Conservation (phyloP, 2,113 vertebrate species). For the Microtus ochrogaster region DNA sequence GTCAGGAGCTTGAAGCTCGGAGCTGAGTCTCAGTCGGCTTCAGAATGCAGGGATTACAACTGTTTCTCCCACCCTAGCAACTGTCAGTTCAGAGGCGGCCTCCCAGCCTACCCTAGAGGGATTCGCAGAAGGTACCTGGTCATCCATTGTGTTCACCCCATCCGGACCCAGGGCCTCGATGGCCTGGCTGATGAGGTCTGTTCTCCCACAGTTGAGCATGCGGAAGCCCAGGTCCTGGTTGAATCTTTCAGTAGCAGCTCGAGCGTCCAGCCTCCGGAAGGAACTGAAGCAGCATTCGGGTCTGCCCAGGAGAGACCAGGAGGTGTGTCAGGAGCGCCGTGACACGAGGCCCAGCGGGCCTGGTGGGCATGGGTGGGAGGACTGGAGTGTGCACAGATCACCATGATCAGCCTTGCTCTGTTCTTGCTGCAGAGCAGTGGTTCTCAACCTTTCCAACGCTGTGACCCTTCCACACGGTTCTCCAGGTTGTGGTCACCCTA, state of each 20-base stretch:
- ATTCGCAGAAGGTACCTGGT: conserved; percentile 89
- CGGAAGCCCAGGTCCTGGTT: conserved; percentile 97
- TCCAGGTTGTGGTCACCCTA: neutral
- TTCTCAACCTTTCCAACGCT: neutral
- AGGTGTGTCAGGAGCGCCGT: neutral
- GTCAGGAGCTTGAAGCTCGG: neutral
- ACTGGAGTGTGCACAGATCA: rapidly evolving
- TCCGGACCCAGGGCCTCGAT: conserved; percentile 94
- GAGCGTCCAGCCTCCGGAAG: conserved; percentile 96
- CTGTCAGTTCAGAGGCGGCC: rapidly evolving
- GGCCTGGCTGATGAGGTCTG: conserved; percentile 96
- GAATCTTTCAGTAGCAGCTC: conserved; percentile 95
- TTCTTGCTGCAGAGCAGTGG: neutral
- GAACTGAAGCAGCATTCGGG: conserved; percentile 98
- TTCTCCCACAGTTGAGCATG: conserved; percentile 98
- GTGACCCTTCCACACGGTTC: neutral
- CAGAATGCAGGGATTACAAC: neutral
- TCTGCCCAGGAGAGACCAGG: conserved; percentile 83
- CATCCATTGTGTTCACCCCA: conserved; percentile 97
- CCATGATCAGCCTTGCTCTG: neutral
- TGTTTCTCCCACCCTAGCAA: neutral
- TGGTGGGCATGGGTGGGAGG: rapidly evolving
- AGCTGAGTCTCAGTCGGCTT: neutral
- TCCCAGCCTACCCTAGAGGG: rapidly evolving
- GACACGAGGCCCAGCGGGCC: rapidly evolving